These are phyloP conservation scores for Holcopasites calliopsidis DNA, from an alignment of 1,140 invertebrate species.

Conservation along the genomic window DNA sequence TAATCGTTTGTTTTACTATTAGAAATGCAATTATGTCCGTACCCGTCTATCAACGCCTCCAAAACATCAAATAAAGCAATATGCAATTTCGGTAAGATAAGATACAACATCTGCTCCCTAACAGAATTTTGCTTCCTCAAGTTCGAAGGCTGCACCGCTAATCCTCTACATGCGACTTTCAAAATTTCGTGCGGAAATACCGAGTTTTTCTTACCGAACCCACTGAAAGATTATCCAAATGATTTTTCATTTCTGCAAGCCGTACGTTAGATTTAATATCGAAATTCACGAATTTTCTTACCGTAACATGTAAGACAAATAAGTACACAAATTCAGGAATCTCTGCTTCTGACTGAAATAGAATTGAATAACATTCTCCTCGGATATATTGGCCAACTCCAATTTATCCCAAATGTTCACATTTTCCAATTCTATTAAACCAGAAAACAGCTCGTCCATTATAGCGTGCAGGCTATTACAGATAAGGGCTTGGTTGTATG, in stretches of 20 bases:
- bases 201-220: slow-evolving; percentile 58
- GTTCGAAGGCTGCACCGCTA: slow-evolving; percentile 63
- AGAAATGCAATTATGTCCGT: slow-evolving; percentile 15
- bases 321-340: slow-evolving; percentile 70
- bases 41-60: slow-evolving; percentile 68
- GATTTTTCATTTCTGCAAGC: neutral
- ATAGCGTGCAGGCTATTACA: slow-evolving; percentile 71
- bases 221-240: slow-evolving; percentile 54
- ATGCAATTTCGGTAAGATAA: slow-evolving; percentile 68
- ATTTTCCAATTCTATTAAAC: slow-evolving; percentile 57
- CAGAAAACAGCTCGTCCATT: slow-evolving; percentile 68
- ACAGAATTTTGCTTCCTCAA: slow-evolving; percentile 56
- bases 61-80: slow-evolving; percentile 65
- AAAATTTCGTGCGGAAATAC: slow-evolving; percentile 67
- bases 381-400: slow-evolving; percentile 62
- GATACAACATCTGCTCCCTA: slow-evolving; percentile 59
- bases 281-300: slow-evolving; percentile 38
- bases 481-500: slow-evolving; percentile 66
- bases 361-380: slow-evolving; percentile 65
- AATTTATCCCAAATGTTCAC: slow-evolving; percentile 54
- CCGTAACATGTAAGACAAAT: slow-evolving; percentile 69
- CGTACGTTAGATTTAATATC: slow-evolving; percentile 4
- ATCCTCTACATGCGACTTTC: slow-evolving; percentile 63
- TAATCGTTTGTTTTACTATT: neutral
- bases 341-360: slow-evolving; percentile 64